phyloP scores from a whole-genome alignment of 2,797 vertebrate species.

The Melanotaenia boesemani region DNA sequence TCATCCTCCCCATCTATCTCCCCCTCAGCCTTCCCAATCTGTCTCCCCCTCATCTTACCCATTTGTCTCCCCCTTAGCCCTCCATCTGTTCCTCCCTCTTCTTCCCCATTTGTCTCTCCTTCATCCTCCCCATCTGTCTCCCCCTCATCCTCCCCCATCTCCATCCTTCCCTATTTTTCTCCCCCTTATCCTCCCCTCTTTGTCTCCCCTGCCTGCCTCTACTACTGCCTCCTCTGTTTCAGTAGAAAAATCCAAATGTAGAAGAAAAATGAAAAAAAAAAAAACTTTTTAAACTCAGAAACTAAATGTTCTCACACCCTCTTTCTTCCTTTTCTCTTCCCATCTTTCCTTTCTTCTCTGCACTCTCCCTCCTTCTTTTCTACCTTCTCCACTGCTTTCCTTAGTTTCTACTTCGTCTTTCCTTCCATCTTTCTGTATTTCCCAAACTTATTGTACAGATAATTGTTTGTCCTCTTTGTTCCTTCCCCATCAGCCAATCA shows the following conservation, averaged over 20 bases:
- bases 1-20: too few species aligned
- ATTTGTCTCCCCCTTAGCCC: background rate
- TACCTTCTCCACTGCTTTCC: background rate
- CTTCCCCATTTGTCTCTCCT: too few species aligned
- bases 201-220: too few species aligned
- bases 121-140: too few species aligned
- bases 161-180: too few species aligned
- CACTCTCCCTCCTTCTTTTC: background rate
- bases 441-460: slow-evolving; percentile 89
- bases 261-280: slow-evolving; percentile 62
- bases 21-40: too few species aligned
- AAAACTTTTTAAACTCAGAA: slow-evolving; percentile 10
- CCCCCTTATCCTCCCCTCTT: too few species aligned
- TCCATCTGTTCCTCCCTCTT: background rate
- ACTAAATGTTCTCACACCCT: background rate
- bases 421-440: slow-evolving; percentile 31
- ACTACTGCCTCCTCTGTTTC: too few species aligned
- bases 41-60: too few species aligned
- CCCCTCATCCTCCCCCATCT: too few species aligned
- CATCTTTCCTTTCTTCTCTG: background rate
- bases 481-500: slow-evolving; percentile 83
- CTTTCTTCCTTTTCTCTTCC: background rate
- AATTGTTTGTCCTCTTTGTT: slow-evolving; percentile 83
- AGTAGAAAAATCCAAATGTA: slow-evolving; percentile 69
- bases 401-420: slow-evolving; percentile 1